These are phyloP conservation scores for Neotragus pygmaeus DNA, from an alignment of 2,113 vertebrate genomes.

Conservation along the genomic window DNA sequence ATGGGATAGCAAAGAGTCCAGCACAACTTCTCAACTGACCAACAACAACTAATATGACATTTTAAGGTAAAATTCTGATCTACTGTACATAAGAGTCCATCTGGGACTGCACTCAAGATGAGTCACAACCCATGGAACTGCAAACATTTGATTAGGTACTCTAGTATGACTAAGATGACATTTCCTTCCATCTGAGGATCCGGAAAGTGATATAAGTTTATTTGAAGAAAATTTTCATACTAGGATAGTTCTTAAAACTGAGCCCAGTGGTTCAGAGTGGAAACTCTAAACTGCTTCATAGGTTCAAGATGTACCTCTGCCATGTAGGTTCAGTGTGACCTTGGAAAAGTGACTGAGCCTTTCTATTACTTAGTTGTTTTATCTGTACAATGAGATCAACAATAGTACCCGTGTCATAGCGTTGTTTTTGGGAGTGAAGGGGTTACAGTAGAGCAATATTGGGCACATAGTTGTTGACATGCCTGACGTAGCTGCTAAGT, in stretches of 20 bases:
- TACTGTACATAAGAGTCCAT: not conserved
- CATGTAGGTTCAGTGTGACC: not conserved
- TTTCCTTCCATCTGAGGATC: not conserved
- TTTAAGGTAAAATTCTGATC: constrained; percentile 18
- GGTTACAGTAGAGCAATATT: not conserved
- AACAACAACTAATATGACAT: not conserved
- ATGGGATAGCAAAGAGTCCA: not conserved
- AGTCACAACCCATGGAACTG: not conserved
- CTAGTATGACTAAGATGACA: not conserved
- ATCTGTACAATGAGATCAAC: not conserved
- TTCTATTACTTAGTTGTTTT: not conserved
- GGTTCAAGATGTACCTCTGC: not conserved
- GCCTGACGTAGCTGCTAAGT: not conserved
- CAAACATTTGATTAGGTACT: not conserved
- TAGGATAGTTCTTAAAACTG: not conserved
- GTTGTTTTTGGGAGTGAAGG: not conserved
- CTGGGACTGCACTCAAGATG: not conserved
- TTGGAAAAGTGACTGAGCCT: not conserved
- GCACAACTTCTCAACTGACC: not conserved
- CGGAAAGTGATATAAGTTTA: constrained; percentile 5
- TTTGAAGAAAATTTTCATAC: constrained; percentile 19
- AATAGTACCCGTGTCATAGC: not conserved
- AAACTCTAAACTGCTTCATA: not conserved
- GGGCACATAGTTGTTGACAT: not conserved
- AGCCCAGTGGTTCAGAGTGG: not conserved